Base-by-base conservation (phyloP, 2,797 vertebrate species). In the Sebastes oblongus region DNA sequence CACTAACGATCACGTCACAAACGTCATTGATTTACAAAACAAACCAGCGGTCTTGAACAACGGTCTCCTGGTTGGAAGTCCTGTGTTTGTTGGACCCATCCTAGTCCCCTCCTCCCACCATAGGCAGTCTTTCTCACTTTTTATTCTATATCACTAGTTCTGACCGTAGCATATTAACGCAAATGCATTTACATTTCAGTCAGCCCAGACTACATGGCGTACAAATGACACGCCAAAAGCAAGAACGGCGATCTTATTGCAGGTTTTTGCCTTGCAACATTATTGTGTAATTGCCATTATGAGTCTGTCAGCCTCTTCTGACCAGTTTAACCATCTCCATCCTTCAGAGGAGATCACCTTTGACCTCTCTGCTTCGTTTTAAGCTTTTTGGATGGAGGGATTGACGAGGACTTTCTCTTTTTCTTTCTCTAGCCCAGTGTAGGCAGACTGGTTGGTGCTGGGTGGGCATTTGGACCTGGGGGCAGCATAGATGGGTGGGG, bases 381-480 rank as follows among this genome's bases (percentile, higher is more conserved):
- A 78, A 46, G 22, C 29, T 29, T 75, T 75, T 34, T 50, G 13
- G 24, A 34, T 29, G 20, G 25, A 20, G 9, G 42, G 3, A 50
- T 30, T 46, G 18, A 58, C 20, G 20, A 52, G 10, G 20, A 55
- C 59, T 81, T 72, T 91, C 89, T 64, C 34, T 91, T 55, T 81
- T 54, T 52, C 13, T 39, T 46, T 60, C 22, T 59, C 10, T 60
- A 3, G 65, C 39, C 5, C 62, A 70, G 32, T 78, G 7, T 8
- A 68, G 60, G 25, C 42, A 34, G 58, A 14, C 42, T 69, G 16
- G 30, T 42, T 71, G 59, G 66, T 67, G 60, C 67, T 29, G 62
- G 34, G 18, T 78, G 96, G 95, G 96, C 96, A 95, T 97, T 98
- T 97, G 97, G 91, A 93, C 90, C 84, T 27, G 10, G 91, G 91